phyloP scores from a whole-genome alignment of 1,140 invertebrate species.

The Pemphigus obesinymphae region DNA sequence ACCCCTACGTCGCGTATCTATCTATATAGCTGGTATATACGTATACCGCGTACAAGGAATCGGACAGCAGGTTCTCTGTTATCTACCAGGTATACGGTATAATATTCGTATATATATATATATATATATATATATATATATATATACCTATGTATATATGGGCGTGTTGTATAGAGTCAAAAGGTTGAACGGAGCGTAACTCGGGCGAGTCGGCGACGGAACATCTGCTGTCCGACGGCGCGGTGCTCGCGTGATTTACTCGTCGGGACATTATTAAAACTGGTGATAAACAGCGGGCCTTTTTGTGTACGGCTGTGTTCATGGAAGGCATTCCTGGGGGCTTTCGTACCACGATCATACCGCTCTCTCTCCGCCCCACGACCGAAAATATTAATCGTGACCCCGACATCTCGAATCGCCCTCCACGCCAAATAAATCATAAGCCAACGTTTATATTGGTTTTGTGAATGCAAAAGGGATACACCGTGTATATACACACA shows the following conservation, averaged over 20 bases:
- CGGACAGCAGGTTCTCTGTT: background rate
- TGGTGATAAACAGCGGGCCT: constrained; percentile 36
- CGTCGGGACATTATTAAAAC: constrained; percentile 40
- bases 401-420: constrained; percentile 33
- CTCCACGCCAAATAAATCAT: constrained; percentile 26
- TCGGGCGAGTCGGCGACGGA: constrained; percentile 4
- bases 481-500: too few species aligned
- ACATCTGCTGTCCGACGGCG: constrained; percentile 35
- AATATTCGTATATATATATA: background rate
- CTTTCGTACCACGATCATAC: constrained; percentile 4
- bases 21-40: too few species aligned
- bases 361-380: background rate
- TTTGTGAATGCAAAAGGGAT: constrained; percentile 7
- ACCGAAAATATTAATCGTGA: constrained; percentile 38
- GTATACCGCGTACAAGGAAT: background rate
- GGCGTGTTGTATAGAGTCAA: too few species aligned
- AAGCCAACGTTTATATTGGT: constrained; percentile 39
- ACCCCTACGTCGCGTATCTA: background rate
- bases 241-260: constrained; percentile 31
- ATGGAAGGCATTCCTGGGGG: constrained; percentile 3
- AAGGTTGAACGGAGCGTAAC: constrained; percentile 39
- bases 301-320: background rate
- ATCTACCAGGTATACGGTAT: background rate
- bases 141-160: too few species aligned
- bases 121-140: background rate